Conservation (phyloP, 2,888 invertebrate genomes). For the Tinea pellionella region DNA sequence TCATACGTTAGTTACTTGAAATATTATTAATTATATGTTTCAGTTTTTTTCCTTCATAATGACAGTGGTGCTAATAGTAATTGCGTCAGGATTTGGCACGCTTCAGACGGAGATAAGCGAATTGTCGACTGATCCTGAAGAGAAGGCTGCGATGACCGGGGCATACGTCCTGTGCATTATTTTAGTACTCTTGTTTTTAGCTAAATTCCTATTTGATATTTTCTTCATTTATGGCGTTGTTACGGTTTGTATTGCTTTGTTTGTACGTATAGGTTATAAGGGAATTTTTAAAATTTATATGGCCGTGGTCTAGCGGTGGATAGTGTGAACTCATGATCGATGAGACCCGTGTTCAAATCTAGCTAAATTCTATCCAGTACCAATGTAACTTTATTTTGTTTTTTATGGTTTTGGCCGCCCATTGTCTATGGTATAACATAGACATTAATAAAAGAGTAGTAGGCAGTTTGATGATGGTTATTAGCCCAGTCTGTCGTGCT, state of each 20-base stretch:
- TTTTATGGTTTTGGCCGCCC: no score
- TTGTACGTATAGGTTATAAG: no score
- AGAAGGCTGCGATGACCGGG: constrained; percentile 39
- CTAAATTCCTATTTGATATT: constrained; percentile 46
- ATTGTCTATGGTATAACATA: no score
- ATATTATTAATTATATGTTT: constrained; percentile 16
- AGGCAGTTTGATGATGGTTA: no score
- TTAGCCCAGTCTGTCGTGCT: no score
- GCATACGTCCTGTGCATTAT: constrained; percentile 49
- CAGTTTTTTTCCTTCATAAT: constrained; percentile 41
- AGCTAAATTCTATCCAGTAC: no score
- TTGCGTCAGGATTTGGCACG: constrained; percentile 27
- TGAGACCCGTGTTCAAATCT: no score
- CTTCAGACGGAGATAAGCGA: not conserved
- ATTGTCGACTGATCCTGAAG: constrained; percentile 22
- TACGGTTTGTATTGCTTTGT: constrained; percentile 32
- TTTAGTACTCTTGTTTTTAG: constrained; percentile 44
- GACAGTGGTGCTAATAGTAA: constrained; percentile 35
- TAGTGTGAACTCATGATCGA: no score
- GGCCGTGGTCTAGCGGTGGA: no score
- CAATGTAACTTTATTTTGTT: no score
- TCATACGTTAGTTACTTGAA: not conserved
- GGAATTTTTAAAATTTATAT: no score
- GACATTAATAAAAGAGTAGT: no score
- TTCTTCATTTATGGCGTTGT: constrained; percentile 44